Base-by-base conservation (phyloP, 1,140 invertebrate genomes). In the Euura lappo region DNA sequence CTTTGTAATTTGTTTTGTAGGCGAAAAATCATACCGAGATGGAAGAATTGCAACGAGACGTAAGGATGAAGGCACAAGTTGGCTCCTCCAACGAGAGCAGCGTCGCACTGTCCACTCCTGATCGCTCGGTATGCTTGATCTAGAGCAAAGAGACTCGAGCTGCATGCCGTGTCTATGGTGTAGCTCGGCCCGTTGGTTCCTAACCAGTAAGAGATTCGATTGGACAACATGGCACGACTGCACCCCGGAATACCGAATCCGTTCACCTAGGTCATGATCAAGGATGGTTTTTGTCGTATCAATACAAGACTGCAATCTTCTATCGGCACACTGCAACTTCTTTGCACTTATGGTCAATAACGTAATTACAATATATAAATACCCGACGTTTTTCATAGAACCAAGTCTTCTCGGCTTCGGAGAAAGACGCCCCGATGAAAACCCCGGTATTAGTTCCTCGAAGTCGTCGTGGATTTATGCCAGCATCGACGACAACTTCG, bases 401-500 rank as follows among this genome's bases (percentile, higher is more conserved):
- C 87, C 89, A 91, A n/a, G 90, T 90, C 75, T 89, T 90, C 74
- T 94, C 93, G 0, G 91, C 91, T 81, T 97, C 95, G 0, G 94
- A 94, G 77, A 93, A 93, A 82, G 93, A 95, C 4, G 92, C 89
- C 3, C 95, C 95, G 68, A 96, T 90, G 80, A 94, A 95, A 3
- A 97, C 95, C 7, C 94, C 95, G 2, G 93, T 96, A 78, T 91
- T 95, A 2, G 90, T 91, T 45, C 92, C 93, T 70, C 90, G 89
- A 5, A 96, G 82, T 70, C 90, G 70, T 4, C 75, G 76, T 2
- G 86, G 86, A 79, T 87, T 88, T 4, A 81, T 51, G 2, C 96
- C 96, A 73, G 96, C 93, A 90, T 98, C 97, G 72, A 97, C 87
- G n/a, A 98, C 91, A 1, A 96, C 94, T 87, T 98, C 96, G 79